Evolutionary conservation across 2,888 invertebrate genomes (phyloP), one percentile per base, ranked within the genome.

Genomic region (Brenthis ino): DNA sequence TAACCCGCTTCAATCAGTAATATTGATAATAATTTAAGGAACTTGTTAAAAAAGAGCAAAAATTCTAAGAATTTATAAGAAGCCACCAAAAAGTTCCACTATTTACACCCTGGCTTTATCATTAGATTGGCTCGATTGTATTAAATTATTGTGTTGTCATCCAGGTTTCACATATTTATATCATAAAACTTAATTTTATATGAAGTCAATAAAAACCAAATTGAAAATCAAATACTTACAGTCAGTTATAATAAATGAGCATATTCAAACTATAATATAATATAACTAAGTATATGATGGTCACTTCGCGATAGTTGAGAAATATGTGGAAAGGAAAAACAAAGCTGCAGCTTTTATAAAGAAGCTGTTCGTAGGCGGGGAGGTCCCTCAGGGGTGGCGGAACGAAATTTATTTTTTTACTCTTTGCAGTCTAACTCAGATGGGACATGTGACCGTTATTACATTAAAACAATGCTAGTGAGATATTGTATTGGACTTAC

Each of bases 401-500:
- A 77, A 79, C 74, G 69, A 81, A 85, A 86, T 78, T 76, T 77
- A 77, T 81, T 85, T 86, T 82, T 85, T 82, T 79, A 79, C 82
- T 82, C 81, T 75, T 75, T 76, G 76, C 74, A 76, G 76, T 76
- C 81, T 73, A 80, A 77, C 74, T 75, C 76, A 74, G 69, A 66
- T 57, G 87, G 81, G 79, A 79, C 73, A 60, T 67, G 82, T 79
- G 84, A 82, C 85, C 79, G 87, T 90, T 93, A 92, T 93, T 91
- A 89, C 89, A 92, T 93, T 92, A 91, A 88, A 91, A 89, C 88
- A 89, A 82, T 83, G 85, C 81, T 80, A 64, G 78, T 77, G 77
- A 78, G 79, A 82, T 82, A 89, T 89, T 88, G 85, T 82, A 85
- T 80, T 81, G 81, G 88, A 86, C 85, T 80, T 81, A 58, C 78